Base-by-base conservation (phyloP, 92 coral and sea anemone genomes). In the Hydrozoanthus gracilis region DNA sequence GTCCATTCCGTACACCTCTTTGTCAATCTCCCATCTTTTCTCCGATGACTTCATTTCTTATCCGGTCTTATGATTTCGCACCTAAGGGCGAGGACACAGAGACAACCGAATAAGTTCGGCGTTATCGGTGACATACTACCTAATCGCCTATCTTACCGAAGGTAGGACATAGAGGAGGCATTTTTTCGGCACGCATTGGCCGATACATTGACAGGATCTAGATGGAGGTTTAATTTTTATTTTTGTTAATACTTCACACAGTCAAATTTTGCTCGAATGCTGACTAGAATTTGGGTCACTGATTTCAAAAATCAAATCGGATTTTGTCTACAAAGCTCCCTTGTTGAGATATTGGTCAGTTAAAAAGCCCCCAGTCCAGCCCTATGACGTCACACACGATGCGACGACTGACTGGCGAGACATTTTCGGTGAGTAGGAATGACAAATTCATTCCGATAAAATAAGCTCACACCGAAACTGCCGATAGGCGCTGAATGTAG, bases 281-380 rank as follows among this genome's bases (percentile, higher is more conserved):
- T 67, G 73, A 67, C 73, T 67, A 67, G 73, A 67, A 67, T n/a
- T 67, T 67, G n/a, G n/a, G n/a, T n/a, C n/a, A n/a, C n/a, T n/a
- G n/a, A n/a, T n/a, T n/a, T n/a, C n/a, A n/a, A n/a, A n/a, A n/a
- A n/a, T n/a, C n/a, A n/a, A n/a, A n/a, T n/a, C n/a, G n/a, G n/a
- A n/a, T n/a, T n/a, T n/a, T n/a, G n/a, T n/a, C n/a, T n/a, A n/a
- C n/a, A n/a, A n/a, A n/a, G n/a, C n/a, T n/a, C n/a, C n/a, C n/a
- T n/a, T n/a, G n/a, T n/a, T n/a, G n/a, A n/a, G n/a, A n/a, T n/a
- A n/a, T n/a, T n/a, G n/a, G n/a, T n/a, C n/a, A n/a, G n/a, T n/a
- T n/a, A n/a, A n/a, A n/a, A n/a, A n/a, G n/a, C n/a, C n/a, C n/a
- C n/a, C n/a, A n/a, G n/a, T n/a, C n/a, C n/a, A n/a, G n/a, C n/a